A percentile compares a stretch with the other conserved stretches of the same genome.
phyloP scores from a whole-genome alignment of 2,888 invertebrate genomes.

The Vesta saturnalis region DNA sequence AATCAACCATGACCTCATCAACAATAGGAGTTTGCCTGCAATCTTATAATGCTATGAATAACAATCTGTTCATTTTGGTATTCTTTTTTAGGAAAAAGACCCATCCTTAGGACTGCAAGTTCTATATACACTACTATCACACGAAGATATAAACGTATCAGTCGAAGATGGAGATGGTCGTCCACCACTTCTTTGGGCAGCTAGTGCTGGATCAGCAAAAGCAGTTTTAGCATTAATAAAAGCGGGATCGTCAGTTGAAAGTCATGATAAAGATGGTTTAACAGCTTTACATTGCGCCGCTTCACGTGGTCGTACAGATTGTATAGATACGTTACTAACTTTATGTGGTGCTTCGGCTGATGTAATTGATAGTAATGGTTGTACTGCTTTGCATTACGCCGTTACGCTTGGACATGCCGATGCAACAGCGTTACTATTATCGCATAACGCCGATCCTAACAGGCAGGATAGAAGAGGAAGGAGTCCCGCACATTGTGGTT shows the following conservation, averaged over 20 bases:
- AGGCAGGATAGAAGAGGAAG: slow-evolving; percentile 92
- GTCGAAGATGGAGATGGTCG: slow-evolving; percentile 92
- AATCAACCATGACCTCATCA: no score
- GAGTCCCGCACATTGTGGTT: slow-evolving; percentile 94
- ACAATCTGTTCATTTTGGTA: no score
- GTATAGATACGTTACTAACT: slow-evolving; percentile 87
- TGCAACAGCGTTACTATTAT: slow-evolving; percentile 88
- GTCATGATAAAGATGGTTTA: slow-evolving; percentile 90
- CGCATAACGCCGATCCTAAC: slow-evolving; percentile 90
- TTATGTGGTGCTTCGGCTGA: slow-evolving; percentile 91
- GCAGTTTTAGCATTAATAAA: slow-evolving; percentile 90
- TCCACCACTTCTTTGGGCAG: slow-evolving; percentile 96
- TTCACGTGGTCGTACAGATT: slow-evolving; percentile 93
- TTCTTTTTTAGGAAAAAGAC: slow-evolving; percentile 56
- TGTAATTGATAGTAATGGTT: slow-evolving; percentile 91
- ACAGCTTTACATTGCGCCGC: slow-evolving; percentile 98
- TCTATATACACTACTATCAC: slow-evolving; percentile 78
- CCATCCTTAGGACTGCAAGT: slow-evolving; percentile 78
- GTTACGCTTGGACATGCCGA: slow-evolving; percentile 94
- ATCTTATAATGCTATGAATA: neutral
- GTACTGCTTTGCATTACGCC: slow-evolving; percentile 96
- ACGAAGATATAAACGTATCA: slow-evolving; percentile 83
- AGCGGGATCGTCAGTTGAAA: slow-evolving; percentile 84
- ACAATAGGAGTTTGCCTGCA: neutral
- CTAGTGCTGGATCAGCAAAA: slow-evolving; percentile 94